Evolutionary conservation across 2,888 invertebrate genomes (phyloP).

Genomic region (Prosapia bicincta): DNA sequence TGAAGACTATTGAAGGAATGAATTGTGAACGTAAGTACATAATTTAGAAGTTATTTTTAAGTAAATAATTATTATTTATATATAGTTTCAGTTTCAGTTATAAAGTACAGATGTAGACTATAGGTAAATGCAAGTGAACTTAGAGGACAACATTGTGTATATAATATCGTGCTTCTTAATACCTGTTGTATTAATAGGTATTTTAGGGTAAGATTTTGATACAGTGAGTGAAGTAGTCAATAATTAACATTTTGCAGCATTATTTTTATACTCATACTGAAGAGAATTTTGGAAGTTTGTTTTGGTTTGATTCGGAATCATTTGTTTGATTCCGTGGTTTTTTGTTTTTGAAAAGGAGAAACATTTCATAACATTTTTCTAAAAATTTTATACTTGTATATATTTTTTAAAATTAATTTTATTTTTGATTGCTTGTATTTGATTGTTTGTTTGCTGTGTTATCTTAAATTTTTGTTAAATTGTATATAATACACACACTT

Average conservation of each 20-base stretch:
- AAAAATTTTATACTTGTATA: not conserved
- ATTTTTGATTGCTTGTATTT: slow-evolving; percentile 8
- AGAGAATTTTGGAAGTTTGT: not conserved
- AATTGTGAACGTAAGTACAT: slow-evolving; percentile 74
- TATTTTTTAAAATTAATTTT: not conserved
- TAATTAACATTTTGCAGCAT: slow-evolving; percentile 18
- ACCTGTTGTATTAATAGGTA: not conserved
- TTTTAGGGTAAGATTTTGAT: not conserved
- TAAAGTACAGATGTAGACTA: not conserved
- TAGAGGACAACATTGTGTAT: slow-evolving; percentile 6
- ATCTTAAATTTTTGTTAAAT: not conserved
- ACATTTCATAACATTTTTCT: not conserved
- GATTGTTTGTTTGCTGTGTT: not conserved
- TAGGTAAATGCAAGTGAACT: not conserved
- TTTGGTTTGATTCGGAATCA: not conserved
- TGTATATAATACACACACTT: not conserved
- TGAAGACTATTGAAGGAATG: slow-evolving; percentile 38
- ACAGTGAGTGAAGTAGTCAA: not conserved
- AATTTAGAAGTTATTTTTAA: not conserved
- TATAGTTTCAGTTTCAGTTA: not conserved
- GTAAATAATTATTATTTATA: not conserved
- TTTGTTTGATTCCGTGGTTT: too few species aligned
- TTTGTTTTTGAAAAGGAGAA: not conserved
- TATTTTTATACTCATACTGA: slow-evolving; percentile 9
- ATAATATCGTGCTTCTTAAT: slow-evolving; percentile 20